Evolutionary conservation across 2,888 invertebrate species (phyloP), one percentile per base, ranked within the genome.

Genomic region (Drosophila austrosaltans): DNA sequence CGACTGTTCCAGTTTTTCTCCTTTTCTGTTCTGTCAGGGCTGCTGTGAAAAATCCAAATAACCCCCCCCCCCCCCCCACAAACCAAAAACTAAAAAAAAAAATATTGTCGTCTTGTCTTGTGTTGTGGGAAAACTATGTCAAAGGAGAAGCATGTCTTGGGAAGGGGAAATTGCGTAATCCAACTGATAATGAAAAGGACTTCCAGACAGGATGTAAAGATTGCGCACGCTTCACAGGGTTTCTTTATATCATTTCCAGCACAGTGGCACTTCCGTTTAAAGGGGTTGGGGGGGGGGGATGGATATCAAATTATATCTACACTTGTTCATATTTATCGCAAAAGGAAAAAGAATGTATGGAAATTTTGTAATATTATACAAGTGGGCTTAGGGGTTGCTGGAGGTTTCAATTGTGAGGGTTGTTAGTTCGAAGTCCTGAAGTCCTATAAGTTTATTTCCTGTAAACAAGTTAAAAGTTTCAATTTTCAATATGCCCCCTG

Each of bases 1-100:
- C 90, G 90, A 72, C 82, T 90, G 90, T 79, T 87, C 90, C 81
- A 90, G 79, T 86, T 89, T 82, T 76, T 16, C 53, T 10, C n/a
- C n/a, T 53, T 20, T 28, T 28, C 16, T 16, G 16, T 16, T 28
- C 28, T 36, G 36, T 36, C 53, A 25, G 74, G 62, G n/a, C 12
- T 39, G 53, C 63, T 42, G 56, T 44, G 48, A 12, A 36, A 56
- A 22, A 12, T 8, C n/a, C 10, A 22, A 56, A 57, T 64, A 39
- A 65, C n/a, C n/a, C n/a, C n/a, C n/a, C n/a, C n/a, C 63, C 12
- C 12, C 16, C 16, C 16, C 16, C 16, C 16, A 16, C 16, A 32
- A 22, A 8, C 44, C 6, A 10, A 56, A 32, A 56, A 36, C 32
- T 6, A 7, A 42, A 44, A 20, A 44, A 2, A 16, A 16, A 44